phyloP scores from a whole-genome alignment of 53 echinoderm and acorn worm genomes.

The Arbacia lixula region DNA sequence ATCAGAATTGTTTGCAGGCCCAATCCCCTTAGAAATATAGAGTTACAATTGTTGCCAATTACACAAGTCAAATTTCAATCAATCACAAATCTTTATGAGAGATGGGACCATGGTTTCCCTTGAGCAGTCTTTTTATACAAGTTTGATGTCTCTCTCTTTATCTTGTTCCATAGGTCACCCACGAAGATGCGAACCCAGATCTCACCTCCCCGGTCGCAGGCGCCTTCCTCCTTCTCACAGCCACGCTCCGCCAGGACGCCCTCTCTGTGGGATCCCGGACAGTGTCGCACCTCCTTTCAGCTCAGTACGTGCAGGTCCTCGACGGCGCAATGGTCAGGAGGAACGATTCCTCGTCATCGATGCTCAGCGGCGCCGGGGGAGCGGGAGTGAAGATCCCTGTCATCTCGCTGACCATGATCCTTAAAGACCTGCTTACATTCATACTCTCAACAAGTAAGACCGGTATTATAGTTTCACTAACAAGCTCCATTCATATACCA shows the following conservation, averaged over 20 bases:
- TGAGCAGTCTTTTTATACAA: too few species aligned
- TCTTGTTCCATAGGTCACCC: slow-evolving; percentile 65
- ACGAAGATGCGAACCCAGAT: slow-evolving; percentile 80
- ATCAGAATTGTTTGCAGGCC: too few species aligned
- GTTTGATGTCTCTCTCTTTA: too few species aligned
- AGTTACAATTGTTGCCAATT: too few species aligned
- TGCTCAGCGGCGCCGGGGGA: slow-evolving; percentile 26
- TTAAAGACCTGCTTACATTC: slow-evolving; percentile 84
- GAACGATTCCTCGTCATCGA: slow-evolving; percentile 2
- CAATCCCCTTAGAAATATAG: too few species aligned
- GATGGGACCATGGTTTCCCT: too few species aligned
- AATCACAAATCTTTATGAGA: too few species aligned
- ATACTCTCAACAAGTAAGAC: slow-evolving; percentile 76
- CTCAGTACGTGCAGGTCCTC: slow-evolving; percentile 79
- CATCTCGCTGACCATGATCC: slow-evolving; percentile 80
- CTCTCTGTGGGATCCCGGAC: slow-evolving; percentile 77
- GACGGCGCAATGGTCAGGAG: slow-evolving; percentile 71
- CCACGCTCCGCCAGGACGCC: slow-evolving; percentile 83
- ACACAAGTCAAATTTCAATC: too few species aligned
- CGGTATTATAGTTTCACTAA: too few species aligned
- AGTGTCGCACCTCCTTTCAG: slow-evolving; percentile 70
- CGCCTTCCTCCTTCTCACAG: slow-evolving; percentile 80
- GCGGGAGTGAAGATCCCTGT: slow-evolving; percentile 67
- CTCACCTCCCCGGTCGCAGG: slow-evolving; percentile 92
- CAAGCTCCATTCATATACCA: too few species aligned